Evolutionary conservation across 2,888 invertebrate genomes (phyloP), one percentile per base, ranked within the genome.

Genomic region (Lepidochitona cinerea): DNA sequence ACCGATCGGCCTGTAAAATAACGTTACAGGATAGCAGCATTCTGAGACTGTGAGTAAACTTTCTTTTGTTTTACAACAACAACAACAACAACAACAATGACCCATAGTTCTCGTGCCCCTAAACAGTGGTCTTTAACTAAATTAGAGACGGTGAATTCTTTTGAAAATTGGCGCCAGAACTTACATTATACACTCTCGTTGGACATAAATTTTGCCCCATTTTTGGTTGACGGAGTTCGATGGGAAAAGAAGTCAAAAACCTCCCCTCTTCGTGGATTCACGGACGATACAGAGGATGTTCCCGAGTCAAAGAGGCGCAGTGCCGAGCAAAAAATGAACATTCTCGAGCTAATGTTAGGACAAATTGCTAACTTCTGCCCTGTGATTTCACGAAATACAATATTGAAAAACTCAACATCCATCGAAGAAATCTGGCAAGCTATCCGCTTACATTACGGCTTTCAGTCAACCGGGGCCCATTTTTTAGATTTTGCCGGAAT

Each of bases 351-450:
- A 6, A 79, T 79, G 79, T 67, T 76, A 18, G 78, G 78, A 3
- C 78, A 79, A 52, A 74, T 77, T 29, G 78, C 77, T 0, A 81
- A 81, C 37, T 80, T 70, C 64, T 79, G 77, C 37, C 75, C 72
- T 18, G 36, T 75, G 7, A 73, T 75, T 32, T 73, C 72, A 0
- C 12, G 79, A 14, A 74, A 72, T 35, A 75, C 77, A 0, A 79
- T 77, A 12, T 74, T 77, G 1, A 75, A 77, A 71, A 78, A 75
- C 33, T 76, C 78, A 1, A 78, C 76, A 0, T 76, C 74, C 7
- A 18, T 79, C 3, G 32, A 68, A 26, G 41, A 36, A 37, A 71
- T 78, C 4, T 78, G 78, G 76, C 79, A 78, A 41, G 65, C 64
- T 23, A 79, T 79, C 14, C 52, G 78, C 7, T 59, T 67, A 2